Base-by-base conservation (phyloP, 2,113 vertebrate genomes). In the Xerus inauris region DNA sequence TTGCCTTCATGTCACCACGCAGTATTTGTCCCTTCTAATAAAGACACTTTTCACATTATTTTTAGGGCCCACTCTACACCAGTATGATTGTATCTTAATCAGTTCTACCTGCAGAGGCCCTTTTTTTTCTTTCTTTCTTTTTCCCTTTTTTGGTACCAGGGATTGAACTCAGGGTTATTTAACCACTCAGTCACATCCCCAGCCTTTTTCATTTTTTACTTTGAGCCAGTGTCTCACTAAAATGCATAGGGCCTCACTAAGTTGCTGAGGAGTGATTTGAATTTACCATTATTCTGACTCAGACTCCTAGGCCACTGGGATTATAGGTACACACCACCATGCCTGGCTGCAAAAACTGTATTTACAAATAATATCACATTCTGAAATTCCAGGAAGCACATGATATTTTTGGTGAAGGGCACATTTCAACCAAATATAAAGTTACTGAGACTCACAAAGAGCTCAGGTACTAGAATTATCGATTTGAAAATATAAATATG, bases 331-430 rank as follows among this genome's bases (percentile, higher is more conserved):
- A 57, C 19, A 20, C 54, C 54, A 57, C 54, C 54, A 20, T 5
- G 13, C 54, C 54, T 7, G 7, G 17, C 54, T 20, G 19, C 17
- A 85, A 80, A 80, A 22, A 85, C 14, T 12, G 8, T 64, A 40
- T 94, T 84, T 94, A 47, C n/a, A 89, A 51, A 80, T 62, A 91
- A 84, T 40, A 38, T 77, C 57, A 77, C 9, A 64, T 64, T 69
- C 75, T 64, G 19, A 54, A 30, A 2, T 69, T 76, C 22, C 14
- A 71, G 59, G 14, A 71, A 87, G 32, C 24, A 62, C 30, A 73
- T 17, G 40, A 38, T 72, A 20, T 80, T 65, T 64, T 54, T 62
- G 5, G 6, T 16, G 3, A 5, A 3, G 14, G 20, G 4, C 5
- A 83, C 38, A 91, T 19, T 80, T 87, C 59, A 91, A 30, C 12